Percentiles rank a stretch among this genome's conserved stretches.
Conservation (phyloP, 2,888 invertebrate genomes). For the Sinohyriopsis cumingii region DNA sequence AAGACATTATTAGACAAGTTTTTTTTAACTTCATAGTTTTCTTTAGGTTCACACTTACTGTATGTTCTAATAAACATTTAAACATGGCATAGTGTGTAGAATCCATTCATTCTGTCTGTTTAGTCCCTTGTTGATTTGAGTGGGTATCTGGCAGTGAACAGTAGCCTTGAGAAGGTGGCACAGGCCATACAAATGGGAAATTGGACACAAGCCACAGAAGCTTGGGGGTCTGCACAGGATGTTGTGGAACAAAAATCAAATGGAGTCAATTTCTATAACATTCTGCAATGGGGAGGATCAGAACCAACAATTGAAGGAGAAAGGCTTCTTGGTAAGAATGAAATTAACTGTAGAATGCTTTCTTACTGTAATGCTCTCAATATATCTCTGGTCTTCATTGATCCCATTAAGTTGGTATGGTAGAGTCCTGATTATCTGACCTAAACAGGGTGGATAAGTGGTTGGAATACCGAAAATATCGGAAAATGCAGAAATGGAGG, state of each 20-base stretch:
- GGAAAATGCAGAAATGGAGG: too few relatives aligned
- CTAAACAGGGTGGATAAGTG: too few relatives aligned
- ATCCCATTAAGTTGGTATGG: too few relatives aligned
- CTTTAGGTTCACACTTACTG: not conserved
- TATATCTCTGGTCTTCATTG: too few relatives aligned
- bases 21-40: not conserved
- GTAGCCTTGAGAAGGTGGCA: constrained; percentile 76
- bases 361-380: too few relatives aligned
- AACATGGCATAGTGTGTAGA: not conserved
- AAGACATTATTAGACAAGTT: constrained; percentile 3
- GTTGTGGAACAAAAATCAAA: constrained; percentile 76
- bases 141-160: constrained; percentile 78
- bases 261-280: constrained; percentile 87
- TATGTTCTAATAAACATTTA: constrained; percentile 2
- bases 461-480: too few relatives aligned
- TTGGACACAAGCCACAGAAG: constrained; percentile 78
- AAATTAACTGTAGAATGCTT: too few relatives aligned
- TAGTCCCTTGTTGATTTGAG: constrained; percentile 79
- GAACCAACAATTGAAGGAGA: not conserved
- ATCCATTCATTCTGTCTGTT: constrained; percentile 2
- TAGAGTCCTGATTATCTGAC: too few relatives aligned
- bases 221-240: constrained; percentile 80
- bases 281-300: constrained; percentile 73
- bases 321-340: not conserved
- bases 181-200: constrained; percentile 76